Base-by-base conservation (phyloP, 2,113 vertebrate species). In the Cardinalis cardinalis region DNA sequence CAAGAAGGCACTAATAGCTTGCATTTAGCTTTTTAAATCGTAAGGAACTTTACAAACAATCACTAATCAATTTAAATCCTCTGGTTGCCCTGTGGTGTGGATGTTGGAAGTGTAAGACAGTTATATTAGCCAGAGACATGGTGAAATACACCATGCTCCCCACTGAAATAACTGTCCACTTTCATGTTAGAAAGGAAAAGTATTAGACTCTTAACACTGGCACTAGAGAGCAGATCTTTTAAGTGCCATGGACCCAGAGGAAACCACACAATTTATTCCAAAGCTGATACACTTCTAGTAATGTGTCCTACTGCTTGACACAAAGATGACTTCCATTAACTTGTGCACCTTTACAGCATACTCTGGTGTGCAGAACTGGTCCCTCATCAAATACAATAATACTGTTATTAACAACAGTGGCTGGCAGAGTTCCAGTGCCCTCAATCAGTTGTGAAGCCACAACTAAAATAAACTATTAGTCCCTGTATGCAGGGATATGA, bases 31-130 rank as follows among this genome's bases (percentile, higher is more conserved):
- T 77, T 95, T 81, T 75, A 20, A 60, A 93, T 58, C 40, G n/a
- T 61, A 88, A 84, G 49, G 38, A 91, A 84, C 44, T 92, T 90
- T 71, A 71, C 69, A 73, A 93, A 83, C 75, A 86, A 34, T 66
- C 40, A 34, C 52, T 74, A 86, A 77, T 72, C 34, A 11, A 65
- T 93, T 64, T 91, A 86, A 95, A 86, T 40, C 32, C 48, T 84
- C 68, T 88, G 20, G 46, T 66, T 83, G 49, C 84, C 73, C 65
- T 31, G 29, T 43, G 61, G 18, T 75, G 38, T 41, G 69, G 64
- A 72, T 9, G 12, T 4, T 85, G 58, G 49, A 78, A 91, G 43
- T 36, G 6, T 55, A 86, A 87, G 34, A 69, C 49, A 76, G 74
- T 73, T 85, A 7, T 43, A 41, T 64, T 84, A 88, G 32, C 69